A percentile compares a stretch with the other conserved stretches of the same genome.
Evolutionary conservation across 2,797 vertebrate genomes (phyloP).

Genomic region (Borostomias antarcticus): DNA sequence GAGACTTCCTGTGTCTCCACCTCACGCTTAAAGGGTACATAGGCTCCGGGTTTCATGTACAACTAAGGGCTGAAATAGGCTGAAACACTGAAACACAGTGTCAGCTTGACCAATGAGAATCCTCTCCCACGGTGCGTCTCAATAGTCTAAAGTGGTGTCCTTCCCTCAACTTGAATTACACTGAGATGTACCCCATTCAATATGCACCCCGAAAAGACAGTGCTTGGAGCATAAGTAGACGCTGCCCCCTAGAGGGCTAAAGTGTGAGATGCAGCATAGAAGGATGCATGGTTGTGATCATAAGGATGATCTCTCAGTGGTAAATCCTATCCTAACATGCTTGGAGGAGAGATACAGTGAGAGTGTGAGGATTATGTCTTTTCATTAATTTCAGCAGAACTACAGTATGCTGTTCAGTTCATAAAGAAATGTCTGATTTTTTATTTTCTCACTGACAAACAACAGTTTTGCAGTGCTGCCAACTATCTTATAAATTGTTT

Average conservation of each 20-base stretch:
- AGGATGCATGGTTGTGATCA: neutral
- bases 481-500: constrained; percentile 9
- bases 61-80: too few relatives aligned
- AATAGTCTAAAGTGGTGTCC: constrained; percentile 47
- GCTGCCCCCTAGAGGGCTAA: neutral
- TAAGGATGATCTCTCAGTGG: neutral
- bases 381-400: neutral
- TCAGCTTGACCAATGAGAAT: constrained; percentile 48
- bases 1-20: too few relatives aligned
- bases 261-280: neutral
- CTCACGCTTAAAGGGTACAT: too few relatives aligned
- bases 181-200: constrained; percentile 31
- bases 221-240: constrained; percentile 8
- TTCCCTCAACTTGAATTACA: constrained; percentile 20
- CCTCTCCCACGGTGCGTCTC: constrained; percentile 46
- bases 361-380: neutral
- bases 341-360: neutral
- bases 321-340: too few relatives aligned
- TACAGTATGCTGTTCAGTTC: too few relatives aligned
- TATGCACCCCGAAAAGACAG: neutral
- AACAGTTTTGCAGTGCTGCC: neutral
- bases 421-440: neutral
- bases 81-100: too few relatives aligned
- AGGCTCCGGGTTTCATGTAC: too few relatives aligned
- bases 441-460: neutral